Percentiles rank a stretch among this genome's conserved stretches.
These are phyloP conservation scores for Benitochromis conjunctus DNA, from an alignment of 2,113 vertebrate genomes.

Conservation along the genomic window DNA sequence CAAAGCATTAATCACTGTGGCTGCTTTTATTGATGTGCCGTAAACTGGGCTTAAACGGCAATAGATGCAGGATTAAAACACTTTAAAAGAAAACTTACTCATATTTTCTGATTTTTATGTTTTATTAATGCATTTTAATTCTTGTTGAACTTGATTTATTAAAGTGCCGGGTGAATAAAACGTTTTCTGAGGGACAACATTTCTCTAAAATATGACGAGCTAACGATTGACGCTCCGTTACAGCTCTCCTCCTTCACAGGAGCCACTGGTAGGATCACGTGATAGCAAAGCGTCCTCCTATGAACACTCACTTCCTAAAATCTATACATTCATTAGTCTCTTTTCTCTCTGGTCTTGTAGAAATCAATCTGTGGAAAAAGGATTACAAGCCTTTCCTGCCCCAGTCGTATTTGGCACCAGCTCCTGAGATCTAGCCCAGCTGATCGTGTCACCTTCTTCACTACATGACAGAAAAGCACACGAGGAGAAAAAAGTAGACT, in stretches of 20 bases:
- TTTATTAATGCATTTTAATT: not conserved
- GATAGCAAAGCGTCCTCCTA: not conserved
- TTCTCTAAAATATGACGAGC: not conserved
- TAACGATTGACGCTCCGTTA: not conserved
- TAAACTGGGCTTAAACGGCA: constrained; percentile 9
- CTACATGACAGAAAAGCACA: not conserved
- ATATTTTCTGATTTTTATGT: not conserved
- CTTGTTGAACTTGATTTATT: not conserved
- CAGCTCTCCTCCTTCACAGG: not conserved
- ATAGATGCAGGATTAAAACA: not conserved
- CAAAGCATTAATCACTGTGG: constrained; percentile 34
- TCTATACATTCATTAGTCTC: constrained; percentile 7
- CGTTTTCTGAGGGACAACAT: not conserved
- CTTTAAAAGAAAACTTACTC: not conserved
- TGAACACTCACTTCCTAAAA: not conserved
- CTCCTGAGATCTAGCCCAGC: not conserved
- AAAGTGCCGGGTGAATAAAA: not conserved
- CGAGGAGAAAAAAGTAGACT: constrained; percentile 6
- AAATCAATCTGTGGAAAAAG: constrained; percentile 23
- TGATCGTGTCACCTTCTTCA: constrained; percentile 20
- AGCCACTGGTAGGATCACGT: not conserved
- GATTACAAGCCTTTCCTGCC: not conserved
- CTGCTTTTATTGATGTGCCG: constrained; percentile 3
- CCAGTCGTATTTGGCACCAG: constrained; percentile 3
- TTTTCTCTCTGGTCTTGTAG: not conserved